Percentiles rank a stretch among this genome's conserved stretches.
These are phyloP conservation scores for Streblospio benedicti DNA, from an alignment of 1,140 invertebrate species.

Conservation along the genomic window DNA sequence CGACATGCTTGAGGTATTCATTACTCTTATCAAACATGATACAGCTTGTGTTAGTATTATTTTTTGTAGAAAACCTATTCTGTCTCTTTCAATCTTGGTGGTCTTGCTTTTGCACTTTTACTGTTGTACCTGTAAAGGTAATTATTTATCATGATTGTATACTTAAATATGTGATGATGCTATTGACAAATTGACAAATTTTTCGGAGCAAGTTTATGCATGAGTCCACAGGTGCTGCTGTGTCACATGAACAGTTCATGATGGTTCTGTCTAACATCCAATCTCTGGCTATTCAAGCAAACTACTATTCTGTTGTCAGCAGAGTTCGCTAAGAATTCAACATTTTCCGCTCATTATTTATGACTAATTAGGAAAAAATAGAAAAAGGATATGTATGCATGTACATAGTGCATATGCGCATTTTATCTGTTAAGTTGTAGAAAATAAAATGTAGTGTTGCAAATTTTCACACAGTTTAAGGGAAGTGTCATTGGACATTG, in stretches of 20 bases:
- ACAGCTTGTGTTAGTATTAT: background rate
- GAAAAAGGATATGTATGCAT: too few relatives aligned
- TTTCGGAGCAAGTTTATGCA: constrained; percentile 40
- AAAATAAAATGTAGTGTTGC: background rate
- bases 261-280: constrained; percentile 72
- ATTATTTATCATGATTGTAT: too few relatives aligned
- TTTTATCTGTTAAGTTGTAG: background rate
- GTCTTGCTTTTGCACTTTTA: too few relatives aligned
- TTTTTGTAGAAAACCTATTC: too few relatives aligned
- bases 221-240: constrained; percentile 50
- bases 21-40: too few relatives aligned
- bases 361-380: too few relatives aligned
- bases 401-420: too few relatives aligned
- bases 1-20: constrained; percentile 61
- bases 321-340: background rate
- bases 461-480: constrained; percentile 51
- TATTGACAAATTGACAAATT: background rate
- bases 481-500: constrained; percentile 60
- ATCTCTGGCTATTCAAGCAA: constrained; percentile 64
- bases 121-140: too few relatives aligned
- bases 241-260: constrained; percentile 83
- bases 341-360: background rate
- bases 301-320: constrained; percentile 65
- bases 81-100: too few relatives aligned
- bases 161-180: background rate